Percentiles rank a stretch among this genome's conserved stretches.
Conservation (phyloP, 2,888 invertebrate species). For the Malthinus flaveolus region DNA sequence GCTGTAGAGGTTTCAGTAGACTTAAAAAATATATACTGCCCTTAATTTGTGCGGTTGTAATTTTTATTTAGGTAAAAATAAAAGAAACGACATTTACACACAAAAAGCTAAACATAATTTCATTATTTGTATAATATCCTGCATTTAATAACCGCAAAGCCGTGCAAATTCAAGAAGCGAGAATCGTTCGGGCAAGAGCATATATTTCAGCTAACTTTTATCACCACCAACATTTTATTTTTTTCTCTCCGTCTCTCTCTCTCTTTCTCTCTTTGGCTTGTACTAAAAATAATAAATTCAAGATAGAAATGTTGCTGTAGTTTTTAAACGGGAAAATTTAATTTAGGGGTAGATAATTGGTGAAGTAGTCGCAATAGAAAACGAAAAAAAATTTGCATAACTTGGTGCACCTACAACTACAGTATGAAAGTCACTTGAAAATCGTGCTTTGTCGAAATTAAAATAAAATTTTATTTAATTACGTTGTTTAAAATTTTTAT, state of each 20-base stretch:
- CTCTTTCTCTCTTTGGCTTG: background rate
- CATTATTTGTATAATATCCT: slow-evolving; percentile 15
- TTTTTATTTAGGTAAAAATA: too few species aligned
- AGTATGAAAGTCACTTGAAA: too few species aligned
- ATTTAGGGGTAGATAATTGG: slow-evolving; percentile 16
- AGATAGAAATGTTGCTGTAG: background rate
- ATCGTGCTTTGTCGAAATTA: too few species aligned
- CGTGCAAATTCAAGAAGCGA: slow-evolving; percentile 16
- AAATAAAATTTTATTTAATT: too few species aligned
- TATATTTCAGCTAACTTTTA: background rate
- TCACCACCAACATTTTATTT: background rate
- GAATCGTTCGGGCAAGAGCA: slow-evolving; percentile 11
- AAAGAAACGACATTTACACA: slow-evolving; percentile 11
- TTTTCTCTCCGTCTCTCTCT: background rate
- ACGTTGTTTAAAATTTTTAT: too few species aligned
- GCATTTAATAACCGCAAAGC: slow-evolving; percentile 17
- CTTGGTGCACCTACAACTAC: too few species aligned
- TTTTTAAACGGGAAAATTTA: slow-evolving; percentile 6
- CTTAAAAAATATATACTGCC: background rate
- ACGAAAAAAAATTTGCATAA: background rate
- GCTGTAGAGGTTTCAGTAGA: background rate
- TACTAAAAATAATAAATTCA: background rate
- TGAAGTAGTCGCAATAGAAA: slow-evolving; percentile 9
- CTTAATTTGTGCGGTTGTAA: background rate
- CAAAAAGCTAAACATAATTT: slow-evolving; percentile 13